Base-by-base conservation (phyloP, 2,797 vertebrate species). In the Fistularia tabacaria region DNA sequence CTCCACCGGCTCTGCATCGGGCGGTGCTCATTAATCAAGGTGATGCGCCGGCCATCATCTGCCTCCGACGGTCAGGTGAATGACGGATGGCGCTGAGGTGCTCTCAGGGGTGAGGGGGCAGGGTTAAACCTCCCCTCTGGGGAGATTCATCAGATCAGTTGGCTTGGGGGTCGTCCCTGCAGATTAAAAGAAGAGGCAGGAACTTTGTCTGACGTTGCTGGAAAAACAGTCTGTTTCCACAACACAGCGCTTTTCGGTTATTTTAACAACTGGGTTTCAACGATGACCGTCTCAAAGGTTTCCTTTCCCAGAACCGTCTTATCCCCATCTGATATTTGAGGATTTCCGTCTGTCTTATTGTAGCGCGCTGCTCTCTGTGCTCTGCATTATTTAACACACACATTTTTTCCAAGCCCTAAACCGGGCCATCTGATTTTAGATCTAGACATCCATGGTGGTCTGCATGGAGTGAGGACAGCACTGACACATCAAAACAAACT, bases 21-120 rank as follows among this genome's bases (percentile, higher is more conserved):
- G 75, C 49, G 59, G 55, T 49, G 59, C 58, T 80, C 76, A 80
- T 86, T 77, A 77, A 85, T 84, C 8, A 59, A 37, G 61, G 73
- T 76, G 62, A 64, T 52, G 40, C 66, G 60, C 55, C 14, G 7
- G 61, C 45, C 55, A 13, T 77, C 74, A 69, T 80, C 75, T 75
- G 58, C 72, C 69, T 68, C 64, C 54, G 64, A 64, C 74, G 43
- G 37, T 78, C 76, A 77, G 68, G 38, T 54, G 62, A 49, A 73
- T 81, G 81, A 85, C 63, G 4, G 57, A 85, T 87, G 46, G 40
- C 54, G 50, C 36, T 3, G 57, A 71, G 71, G 55, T 53, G 60
- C 67, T 82, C 63, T 49, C 36, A 50, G 57, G 54, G 63, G 51
- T 25, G 25, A 25, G 25, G 25, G 2, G 39, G 61, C 70, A 54